Conservation (phyloP, 2,113 vertebrate species). For the Hemichromis elongatus region DNA sequence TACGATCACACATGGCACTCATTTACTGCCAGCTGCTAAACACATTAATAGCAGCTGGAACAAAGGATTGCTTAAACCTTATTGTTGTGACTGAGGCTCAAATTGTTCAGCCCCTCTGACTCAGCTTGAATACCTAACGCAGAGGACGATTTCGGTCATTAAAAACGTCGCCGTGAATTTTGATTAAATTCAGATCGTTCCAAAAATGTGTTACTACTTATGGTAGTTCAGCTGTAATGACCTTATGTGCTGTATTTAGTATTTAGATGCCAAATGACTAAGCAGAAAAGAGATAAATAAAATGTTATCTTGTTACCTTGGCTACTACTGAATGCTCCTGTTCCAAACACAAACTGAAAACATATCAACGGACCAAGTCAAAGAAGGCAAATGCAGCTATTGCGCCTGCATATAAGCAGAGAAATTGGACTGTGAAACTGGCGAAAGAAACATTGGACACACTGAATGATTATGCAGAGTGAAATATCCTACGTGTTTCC, state of each 20-base stretch:
- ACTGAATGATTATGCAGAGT: neutral
- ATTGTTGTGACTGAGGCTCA: neutral
- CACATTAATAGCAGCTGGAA: slow-evolving; percentile 4
- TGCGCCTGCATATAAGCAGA: neutral
- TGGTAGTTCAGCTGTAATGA: neutral
- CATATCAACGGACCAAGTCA: slow-evolving; percentile 3
- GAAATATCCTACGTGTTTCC: neutral
- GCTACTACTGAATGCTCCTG: neutral
- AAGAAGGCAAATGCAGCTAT: neutral
- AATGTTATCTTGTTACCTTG: neutral
- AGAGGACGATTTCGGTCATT: neutral
- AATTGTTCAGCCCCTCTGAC: neutral
- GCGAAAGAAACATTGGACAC: slow-evolving; percentile 16
- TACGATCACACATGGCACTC: slow-evolving; percentile 3
- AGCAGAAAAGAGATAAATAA: neutral
- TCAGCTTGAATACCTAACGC: neutral
- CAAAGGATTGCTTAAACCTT: neutral
- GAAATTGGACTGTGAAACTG: slow-evolving; percentile 24
- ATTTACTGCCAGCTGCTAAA: slow-evolving; percentile 20
- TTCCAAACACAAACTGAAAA: slow-evolving; percentile 3
- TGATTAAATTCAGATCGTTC: neutral
- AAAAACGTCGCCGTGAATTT: neutral
- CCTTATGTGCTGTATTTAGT: neutral
- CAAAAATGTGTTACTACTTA: neutral
- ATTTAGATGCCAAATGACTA: neutral